phyloP scores from a whole-genome alignment of 2,797 vertebrate species.

The Mus caroli region DNA sequence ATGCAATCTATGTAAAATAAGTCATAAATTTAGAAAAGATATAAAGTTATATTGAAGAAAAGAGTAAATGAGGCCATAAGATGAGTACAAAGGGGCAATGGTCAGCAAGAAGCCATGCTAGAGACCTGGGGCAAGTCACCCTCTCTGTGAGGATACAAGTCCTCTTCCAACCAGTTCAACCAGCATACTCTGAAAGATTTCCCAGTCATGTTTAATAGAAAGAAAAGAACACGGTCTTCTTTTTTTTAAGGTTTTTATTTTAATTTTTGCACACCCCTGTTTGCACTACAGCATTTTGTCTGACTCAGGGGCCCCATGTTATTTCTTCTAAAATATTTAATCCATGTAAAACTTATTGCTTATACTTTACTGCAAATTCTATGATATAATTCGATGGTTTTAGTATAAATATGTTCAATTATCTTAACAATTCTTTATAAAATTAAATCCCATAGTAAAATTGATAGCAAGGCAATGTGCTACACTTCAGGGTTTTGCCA shows the following conservation, averaged over 20 bases:
- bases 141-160: background rate
- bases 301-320: background rate
- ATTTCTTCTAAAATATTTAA: background rate
- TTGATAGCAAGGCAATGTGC: background rate
- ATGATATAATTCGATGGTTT: background rate
- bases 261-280: background rate
- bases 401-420: slow-evolving; percentile 25
- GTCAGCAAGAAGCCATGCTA: background rate
- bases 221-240: background rate
- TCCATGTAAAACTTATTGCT: background rate
- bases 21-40: slow-evolving; percentile 76
- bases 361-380: background rate
- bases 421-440: background rate
- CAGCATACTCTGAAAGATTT: background rate
- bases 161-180: background rate
- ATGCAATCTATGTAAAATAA: slow-evolving; percentile 75
- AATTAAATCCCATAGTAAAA: slow-evolving; percentile 8
- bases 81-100: slow-evolving; percentile 15
- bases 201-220: background rate
- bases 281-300: rapidly evolving
- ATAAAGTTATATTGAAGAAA: slow-evolving; percentile 44
- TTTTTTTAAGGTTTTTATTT: too few relatives aligned
- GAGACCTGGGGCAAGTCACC: background rate
- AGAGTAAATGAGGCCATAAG: slow-evolving; percentile 35
- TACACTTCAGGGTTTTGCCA: background rate